Conservation (phyloP, 1,140 invertebrate species). For the Aplysia californica region DNA sequence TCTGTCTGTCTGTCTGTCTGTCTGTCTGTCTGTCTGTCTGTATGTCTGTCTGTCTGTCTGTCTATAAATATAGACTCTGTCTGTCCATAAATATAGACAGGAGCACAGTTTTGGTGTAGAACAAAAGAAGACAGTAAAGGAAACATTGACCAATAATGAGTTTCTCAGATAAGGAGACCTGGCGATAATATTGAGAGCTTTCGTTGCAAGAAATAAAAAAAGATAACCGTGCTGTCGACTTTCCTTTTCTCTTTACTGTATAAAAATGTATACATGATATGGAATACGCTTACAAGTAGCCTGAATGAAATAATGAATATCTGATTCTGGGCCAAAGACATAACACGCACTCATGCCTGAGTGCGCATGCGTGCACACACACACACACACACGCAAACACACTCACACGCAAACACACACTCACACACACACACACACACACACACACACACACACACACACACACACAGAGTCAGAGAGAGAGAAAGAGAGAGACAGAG, state of each 20-base stretch:
- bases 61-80: neutral
- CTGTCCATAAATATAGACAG: neutral
- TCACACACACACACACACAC: neutral
- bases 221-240: no score
- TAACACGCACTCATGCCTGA: no score
- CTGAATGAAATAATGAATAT: no score
- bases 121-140: neutral
- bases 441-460: slow-evolving; percentile 2
- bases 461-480: neutral
- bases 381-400: no score
- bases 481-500: neutral
- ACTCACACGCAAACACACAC: no score
- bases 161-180: no score
- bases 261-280: no score
- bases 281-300: neutral
- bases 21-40: slow-evolving; percentile 17
- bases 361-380: neutral
- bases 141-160: no score
- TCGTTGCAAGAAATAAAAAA: no score
- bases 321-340: neutral
- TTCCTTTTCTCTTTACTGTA: no score
- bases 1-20: neutral
- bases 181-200: no score
- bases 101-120: neutral
- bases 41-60: slow-evolving; percentile 7